phyloP scores from a whole-genome alignment of 2,888 invertebrate species.

The Drosophila buzzatii region DNA sequence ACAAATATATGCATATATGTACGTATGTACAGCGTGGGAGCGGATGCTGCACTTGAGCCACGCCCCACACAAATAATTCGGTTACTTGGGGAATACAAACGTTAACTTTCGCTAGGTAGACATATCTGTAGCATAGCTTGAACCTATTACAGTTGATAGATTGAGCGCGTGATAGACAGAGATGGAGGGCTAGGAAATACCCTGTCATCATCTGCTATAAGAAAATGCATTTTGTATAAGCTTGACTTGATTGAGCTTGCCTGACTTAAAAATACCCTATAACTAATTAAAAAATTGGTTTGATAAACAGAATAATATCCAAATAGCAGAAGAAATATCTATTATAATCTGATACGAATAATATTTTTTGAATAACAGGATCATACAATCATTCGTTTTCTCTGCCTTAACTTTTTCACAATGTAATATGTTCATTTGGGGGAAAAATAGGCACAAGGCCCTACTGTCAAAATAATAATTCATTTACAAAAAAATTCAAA shows the following conservation, averaged over 20 bases:
- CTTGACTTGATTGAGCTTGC: too few species aligned
- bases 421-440: slow-evolving; percentile 3
- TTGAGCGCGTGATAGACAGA: too few species aligned
- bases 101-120: background rate
- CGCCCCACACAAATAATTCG: slow-evolving; percentile 32
- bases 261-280: background rate
- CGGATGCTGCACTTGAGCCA: slow-evolving; percentile 33
- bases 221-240: too few species aligned
- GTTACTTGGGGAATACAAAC: background rate
- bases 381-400: background rate
- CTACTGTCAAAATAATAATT: slow-evolving; percentile 10
- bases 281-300: background rate
- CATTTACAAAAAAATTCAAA: slow-evolving; percentile 31
- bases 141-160: background rate
- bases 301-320: background rate
- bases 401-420: background rate
- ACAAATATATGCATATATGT: background rate
- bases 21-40: slow-evolving; percentile 44
- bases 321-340: background rate
- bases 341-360: background rate
- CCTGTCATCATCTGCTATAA: too few species aligned
- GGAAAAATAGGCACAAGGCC: background rate
- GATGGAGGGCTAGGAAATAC: too few species aligned
- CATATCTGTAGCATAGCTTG: background rate
- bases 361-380: background rate